Evolutionary conservation across 1,140 invertebrate genomes (phyloP).

Genomic region (Trypoxylus dichotomus): DNA sequence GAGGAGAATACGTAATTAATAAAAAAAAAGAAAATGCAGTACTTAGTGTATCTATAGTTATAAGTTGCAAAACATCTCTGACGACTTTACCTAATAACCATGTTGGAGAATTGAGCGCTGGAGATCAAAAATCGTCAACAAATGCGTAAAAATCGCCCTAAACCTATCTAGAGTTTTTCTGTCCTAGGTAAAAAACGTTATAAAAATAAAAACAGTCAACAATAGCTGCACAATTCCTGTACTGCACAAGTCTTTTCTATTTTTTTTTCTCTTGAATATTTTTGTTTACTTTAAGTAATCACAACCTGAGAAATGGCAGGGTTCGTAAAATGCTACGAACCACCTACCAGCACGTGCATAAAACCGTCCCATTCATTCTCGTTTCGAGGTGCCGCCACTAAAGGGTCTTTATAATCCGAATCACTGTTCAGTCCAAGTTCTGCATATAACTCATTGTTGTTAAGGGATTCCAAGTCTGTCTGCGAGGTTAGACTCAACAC

Average conservation of each 20-base stretch:
- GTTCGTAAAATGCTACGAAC: constrained; percentile 49
- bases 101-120: constrained; percentile 45
- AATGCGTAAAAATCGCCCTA: constrained; percentile 23
- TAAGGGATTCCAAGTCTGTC: constrained; percentile 79
- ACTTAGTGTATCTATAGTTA: neutral
- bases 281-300: constrained; percentile 46
- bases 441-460: constrained; percentile 73
- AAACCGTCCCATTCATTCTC: constrained; percentile 53
- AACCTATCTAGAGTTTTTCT: constrained; percentile 12
- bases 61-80: constrained; percentile 27
- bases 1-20: too few species aligned
- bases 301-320: constrained; percentile 51
- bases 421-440: constrained; percentile 49
- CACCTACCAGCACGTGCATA: constrained; percentile 52
- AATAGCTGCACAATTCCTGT: constrained; percentile 50
- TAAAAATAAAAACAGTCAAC: constrained; percentile 51
- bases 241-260: constrained; percentile 38
- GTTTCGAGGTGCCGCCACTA: constrained; percentile 38
- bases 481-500: constrained; percentile 83
- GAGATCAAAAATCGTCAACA: constrained; percentile 41
- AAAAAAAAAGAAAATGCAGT: neutral
- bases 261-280: constrained; percentile 16
- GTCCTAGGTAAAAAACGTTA: constrained; percentile 32
- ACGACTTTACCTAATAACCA: constrained; percentile 31
- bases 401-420: constrained; percentile 49